These are phyloP conservation scores for Bombus polaris DNA, from an alignment of 1,140 invertebrate species.

Conservation along the genomic window DNA sequence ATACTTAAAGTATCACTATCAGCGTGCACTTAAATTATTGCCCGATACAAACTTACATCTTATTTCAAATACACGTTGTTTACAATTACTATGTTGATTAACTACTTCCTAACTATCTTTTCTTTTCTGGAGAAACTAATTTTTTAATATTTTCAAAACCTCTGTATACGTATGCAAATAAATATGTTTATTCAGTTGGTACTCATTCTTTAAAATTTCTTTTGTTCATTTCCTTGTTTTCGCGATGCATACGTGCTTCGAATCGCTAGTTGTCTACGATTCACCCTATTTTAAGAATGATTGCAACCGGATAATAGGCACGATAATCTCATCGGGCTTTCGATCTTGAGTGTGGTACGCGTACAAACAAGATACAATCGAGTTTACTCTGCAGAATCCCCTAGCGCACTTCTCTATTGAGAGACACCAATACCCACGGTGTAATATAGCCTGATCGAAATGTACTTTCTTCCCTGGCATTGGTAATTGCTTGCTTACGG, in stretches of 20 bases:
- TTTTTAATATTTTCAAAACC: neutral
- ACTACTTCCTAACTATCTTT: neutral
- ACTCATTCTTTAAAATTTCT: neutral
- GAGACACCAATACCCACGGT: slow-evolving; percentile 22
- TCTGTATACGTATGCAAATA: neutral
- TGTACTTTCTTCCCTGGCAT: slow-evolving; percentile 1
- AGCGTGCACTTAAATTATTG: neutral
- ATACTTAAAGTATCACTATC: neutral
- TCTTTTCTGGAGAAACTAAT: neutral
- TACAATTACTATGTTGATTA: neutral
- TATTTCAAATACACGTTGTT: neutral
- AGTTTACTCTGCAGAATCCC: slow-evolving; percentile 48
- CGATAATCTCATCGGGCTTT: slow-evolving; percentile 60
- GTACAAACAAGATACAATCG: slow-evolving; percentile 61
- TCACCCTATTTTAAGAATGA: slow-evolving; percentile 70
- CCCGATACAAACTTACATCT: neutral
- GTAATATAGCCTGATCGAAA: slow-evolving; percentile 12
- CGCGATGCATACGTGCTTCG: slow-evolving; percentile 52
- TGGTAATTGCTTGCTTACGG: slow-evolving; percentile 30
- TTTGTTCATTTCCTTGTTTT: neutral
- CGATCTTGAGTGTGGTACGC: slow-evolving; percentile 60
- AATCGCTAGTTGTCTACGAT: slow-evolving; percentile 64
- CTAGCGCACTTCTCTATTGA: slow-evolving; percentile 40
- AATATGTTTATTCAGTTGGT: neutral
- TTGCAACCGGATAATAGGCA: slow-evolving; percentile 55